A percentile compares a stretch with the other conserved stretches of the same genome.
Evolutionary conservation across 2,797 vertebrate genomes (phyloP).

Genomic region (Enteromius radiatus): DNA sequence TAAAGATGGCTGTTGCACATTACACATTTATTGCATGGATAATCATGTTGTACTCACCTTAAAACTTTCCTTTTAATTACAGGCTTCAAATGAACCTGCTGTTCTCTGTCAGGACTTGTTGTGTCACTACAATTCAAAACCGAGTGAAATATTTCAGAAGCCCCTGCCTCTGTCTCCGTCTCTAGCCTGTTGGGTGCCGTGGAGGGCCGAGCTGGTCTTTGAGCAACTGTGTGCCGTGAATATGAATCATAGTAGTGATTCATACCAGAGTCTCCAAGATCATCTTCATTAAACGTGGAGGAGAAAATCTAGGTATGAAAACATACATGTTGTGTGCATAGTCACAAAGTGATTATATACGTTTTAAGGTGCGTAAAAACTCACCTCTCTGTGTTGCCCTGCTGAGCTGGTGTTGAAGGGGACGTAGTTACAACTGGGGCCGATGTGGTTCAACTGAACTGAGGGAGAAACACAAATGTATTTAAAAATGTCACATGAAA

Average conservation of each 20-base stretch:
- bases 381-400: conserved; percentile 61
- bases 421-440: conserved; percentile 45
- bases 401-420: conserved; percentile 51
- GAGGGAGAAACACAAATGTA: background rate
- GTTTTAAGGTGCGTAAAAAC: background rate
- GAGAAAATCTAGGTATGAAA: conserved; percentile 57
- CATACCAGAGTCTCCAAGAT: background rate
- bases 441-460: conserved; percentile 63
- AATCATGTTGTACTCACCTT: conserved; percentile 63
- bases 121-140: conserved; percentile 55
- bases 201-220: conserved; percentile 54
- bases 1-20: background rate
- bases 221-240: conserved; percentile 67
- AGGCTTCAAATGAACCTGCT: conserved; percentile 50
- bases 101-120: conserved; percentile 54
- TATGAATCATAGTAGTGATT: conserved; percentile 67
- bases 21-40: background rate
- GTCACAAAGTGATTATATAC: too few relatives aligned
- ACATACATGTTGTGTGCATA: background rate
- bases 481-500: background rate
- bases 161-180: conserved; percentile 47
- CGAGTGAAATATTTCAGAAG: conserved; percentile 48
- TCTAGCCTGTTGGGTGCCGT: conserved; percentile 63
- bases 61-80: conserved; percentile 79
- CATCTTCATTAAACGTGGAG: conserved; percentile 55